phyloP scores from a whole-genome alignment of 2,797 vertebrate species.

The Sebastes oblongus region DNA sequence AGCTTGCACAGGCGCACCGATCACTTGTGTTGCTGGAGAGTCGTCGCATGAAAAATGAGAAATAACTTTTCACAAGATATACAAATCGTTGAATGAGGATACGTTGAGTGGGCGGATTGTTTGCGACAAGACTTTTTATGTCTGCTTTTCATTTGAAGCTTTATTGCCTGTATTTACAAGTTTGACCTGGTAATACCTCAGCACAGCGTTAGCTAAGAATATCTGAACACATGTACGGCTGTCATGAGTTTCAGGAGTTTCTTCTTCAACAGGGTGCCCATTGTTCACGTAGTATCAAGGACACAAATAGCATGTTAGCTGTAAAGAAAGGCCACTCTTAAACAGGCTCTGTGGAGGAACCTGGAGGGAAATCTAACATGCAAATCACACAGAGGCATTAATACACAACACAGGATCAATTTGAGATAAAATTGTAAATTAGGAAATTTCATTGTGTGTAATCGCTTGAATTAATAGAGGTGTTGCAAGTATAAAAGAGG shows the following conservation, averaged over 20 bases:
- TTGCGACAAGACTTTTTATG: too few species aligned
- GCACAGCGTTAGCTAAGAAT: background rate
- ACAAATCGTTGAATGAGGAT: too few species aligned
- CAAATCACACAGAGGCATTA: background rate
- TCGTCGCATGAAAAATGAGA: too few species aligned
- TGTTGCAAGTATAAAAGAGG: background rate
- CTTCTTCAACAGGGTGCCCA: background rate
- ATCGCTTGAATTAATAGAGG: background rate
- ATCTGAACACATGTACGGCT: background rate
- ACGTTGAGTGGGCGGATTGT: too few species aligned
- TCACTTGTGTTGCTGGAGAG: too few species aligned
- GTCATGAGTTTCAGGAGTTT: background rate
- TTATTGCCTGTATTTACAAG: too few species aligned
- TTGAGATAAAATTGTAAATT: background rate
- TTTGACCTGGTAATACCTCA: background rate
- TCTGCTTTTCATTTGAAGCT: too few species aligned
- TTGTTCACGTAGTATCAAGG: background rate
- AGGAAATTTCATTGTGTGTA: background rate
- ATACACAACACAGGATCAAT: background rate
- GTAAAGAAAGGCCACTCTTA: background rate
- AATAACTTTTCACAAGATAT: too few species aligned
- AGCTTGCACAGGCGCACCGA: too few species aligned
- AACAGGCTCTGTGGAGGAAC: background rate
- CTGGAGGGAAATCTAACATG: background rate
- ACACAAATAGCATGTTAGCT: background rate